Evolutionary conservation across 2,113 vertebrate genomes (phyloP), one percentile per base, ranked within the genome.

Genomic region (Oncorhynchus nerka): DNA sequence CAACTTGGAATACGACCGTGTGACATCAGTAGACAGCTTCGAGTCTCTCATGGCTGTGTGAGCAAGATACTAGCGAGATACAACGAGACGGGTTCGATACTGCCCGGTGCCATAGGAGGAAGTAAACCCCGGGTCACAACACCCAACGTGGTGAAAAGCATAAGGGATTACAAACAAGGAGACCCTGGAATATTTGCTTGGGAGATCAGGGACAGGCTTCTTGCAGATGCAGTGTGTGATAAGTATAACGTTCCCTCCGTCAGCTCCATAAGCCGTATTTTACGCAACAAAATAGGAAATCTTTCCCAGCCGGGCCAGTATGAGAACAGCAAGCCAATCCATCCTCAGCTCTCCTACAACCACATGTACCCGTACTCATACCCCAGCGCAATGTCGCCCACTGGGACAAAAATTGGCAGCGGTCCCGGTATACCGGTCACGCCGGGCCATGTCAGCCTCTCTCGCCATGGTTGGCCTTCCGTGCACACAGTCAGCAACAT

Each of bases 241-340:
- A 97, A 97, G 71, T 97, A 96, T 92, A 97, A 97, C 84, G 95
- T 97, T 5, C 96, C 96, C 19, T 97, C 96, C 0, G 96, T 97
- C 28, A 97, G 96, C 86, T 97, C 96, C 86, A 97, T 97, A 85
- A 97, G 96, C 89, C 89, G 96, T 61, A 97, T 97, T 80, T 85
- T 97, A 74, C 89, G 96, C 28, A 97, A 97, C 87, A 97, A 97
- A 68, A 94, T 97, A 70, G 96, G 95, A 16, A 93, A 86, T 71
- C 80, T 95, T 68, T 93, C 94, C 0, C 94, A 95, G 80, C 90
- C 94, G 0, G 89, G 84, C 26, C 93, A 91, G 0, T 91, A 90
- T 30, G 95, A 95, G 26, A 45, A 79, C 71, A 75, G 77, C 84
- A 96, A 95, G 76, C 91, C 94, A 64, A 88, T 83, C 0, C 84